Base-by-base conservation (phyloP, 2,113 vertebrate species). In the Eolophus roseicapilla region DNA sequence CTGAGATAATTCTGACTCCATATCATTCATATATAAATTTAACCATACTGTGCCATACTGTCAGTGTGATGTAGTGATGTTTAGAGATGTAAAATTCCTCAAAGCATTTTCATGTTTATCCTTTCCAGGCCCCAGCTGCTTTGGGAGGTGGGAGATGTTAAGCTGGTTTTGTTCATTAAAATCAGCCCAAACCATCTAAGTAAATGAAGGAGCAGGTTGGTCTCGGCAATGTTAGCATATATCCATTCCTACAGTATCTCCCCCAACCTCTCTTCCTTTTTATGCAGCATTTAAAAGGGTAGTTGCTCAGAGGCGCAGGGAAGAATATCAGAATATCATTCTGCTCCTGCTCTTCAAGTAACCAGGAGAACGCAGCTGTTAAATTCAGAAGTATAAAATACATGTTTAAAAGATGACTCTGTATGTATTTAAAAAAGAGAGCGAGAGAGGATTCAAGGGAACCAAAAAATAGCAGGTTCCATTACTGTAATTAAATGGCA, bases 391-490 rank as follows among this genome's bases (percentile, higher is more conserved):
- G 94, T 96, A 91, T 90, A 95, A 96, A 95, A 92, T 59, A 90
- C 95, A 96, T 95, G 93, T 97, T 97, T 97, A 96, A 96, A 97
- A 97, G 96, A 96, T 97, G 96, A 96, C 95, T 98, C 96, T 92
- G 82, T 88, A 39, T 94, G 77, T 96, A 82, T 97, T 97, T 94
- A 96, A 97, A 96, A 92, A 96, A 95, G 90, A 95, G 78, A 95
- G 93, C 67, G 88, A 96, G 93, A 95, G 96, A 97, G 92, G 96
- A 97, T 98, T 98, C 97, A 95, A 96, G 93, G 96, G 96, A 97
- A 97, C 96, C 96, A 87, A 86, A 97, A 97, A 98, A 97, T 97
- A 98, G 97, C 96, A 98, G 91, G 96, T 98, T 97, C 98, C 97
- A 98, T 98, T 97, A 96, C 93, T 88, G 97, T 97, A 97, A 98